phyloP scores from a whole-genome alignment of 2,888 invertebrate genomes.

The Galeruca laticollis region DNA sequence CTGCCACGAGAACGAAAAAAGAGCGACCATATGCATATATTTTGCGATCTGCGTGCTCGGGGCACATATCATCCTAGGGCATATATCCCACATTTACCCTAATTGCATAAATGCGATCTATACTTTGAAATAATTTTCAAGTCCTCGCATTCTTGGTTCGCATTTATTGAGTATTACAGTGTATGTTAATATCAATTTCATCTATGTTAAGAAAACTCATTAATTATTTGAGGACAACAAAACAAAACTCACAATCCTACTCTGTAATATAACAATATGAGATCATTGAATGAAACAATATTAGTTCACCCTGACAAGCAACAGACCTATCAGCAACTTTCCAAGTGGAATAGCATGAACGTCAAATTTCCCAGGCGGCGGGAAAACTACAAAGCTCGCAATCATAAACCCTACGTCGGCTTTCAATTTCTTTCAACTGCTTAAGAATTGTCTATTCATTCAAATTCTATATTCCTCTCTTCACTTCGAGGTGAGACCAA shows the following conservation, averaged over 20 bases:
- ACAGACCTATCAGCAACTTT: conserved; percentile 47
- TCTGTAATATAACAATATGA: neutral
- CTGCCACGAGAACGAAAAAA: too few relatives aligned
- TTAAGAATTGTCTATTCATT: conserved; percentile 48
- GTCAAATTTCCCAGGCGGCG: conserved; percentile 46
- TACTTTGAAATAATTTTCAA: too few relatives aligned
- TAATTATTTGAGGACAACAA: too few relatives aligned
- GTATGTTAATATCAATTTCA: too few relatives aligned
- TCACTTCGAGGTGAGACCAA: conserved; percentile 5
- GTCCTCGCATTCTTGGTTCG: too few relatives aligned
- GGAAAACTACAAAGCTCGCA: conserved; percentile 46
- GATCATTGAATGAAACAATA: conserved; percentile 36
- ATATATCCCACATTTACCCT: too few relatives aligned
- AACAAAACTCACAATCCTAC: neutral
- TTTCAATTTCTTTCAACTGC: conserved; percentile 46
- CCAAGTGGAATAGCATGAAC: conserved; percentile 39
- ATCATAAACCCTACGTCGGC: conserved; percentile 43
- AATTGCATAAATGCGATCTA: too few relatives aligned
- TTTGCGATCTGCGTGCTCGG: too few relatives aligned
- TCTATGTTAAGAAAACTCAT: too few relatives aligned
- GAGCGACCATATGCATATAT: too few relatives aligned
- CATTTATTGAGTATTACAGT: too few relatives aligned
- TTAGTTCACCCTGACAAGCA: conserved; percentile 45
- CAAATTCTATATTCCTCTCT: conserved; percentile 43
- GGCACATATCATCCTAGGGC: too few relatives aligned